Base-by-base conservation (phyloP, 2,113 vertebrate genomes). In the Tympanuchus pallidicinctus region DNA sequence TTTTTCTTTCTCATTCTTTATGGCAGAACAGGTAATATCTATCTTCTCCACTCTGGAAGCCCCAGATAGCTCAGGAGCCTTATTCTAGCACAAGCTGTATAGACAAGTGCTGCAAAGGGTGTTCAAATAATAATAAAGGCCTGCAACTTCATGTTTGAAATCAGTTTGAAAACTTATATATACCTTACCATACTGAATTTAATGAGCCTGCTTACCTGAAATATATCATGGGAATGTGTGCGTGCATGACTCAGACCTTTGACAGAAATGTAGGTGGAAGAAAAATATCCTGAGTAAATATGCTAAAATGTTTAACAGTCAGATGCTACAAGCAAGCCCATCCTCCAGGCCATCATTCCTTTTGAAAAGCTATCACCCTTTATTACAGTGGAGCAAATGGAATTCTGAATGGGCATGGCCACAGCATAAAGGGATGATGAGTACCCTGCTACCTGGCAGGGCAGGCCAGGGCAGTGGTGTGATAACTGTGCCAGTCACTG, bases 281-380 rank as follows among this genome's bases (percentile, higher is more conserved):
- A 73, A 83, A 73, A 75, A 70, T 10, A 6, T 45, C 32, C 86
- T 59, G 32, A 4, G 0, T 78, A 88, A 88, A 73, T 59, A 85
- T 93, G 24, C 40, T 27, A 67, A 79, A 88, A 87, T 47, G 38
- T n/a, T 80, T 82, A 70, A 25, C 40, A 89, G 50, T 80, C 60
- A 83, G 85, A 86, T 60, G 38, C 64, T 91, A 30, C 4, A 71
- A 67, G 75, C 45, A 71, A 92, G 34, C 94, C 84, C 56, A 21
- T 56, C 64, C 86, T 93, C 34, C 59, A 91, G 87, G 91, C 82
- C 47, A 50, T 92, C 56, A 18, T 81, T 76, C 45, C 32, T 65
- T 83, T 78, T 91, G 66, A 48, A 92, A 91, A 92, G 57, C 54
- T 84, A 81, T 89, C 77, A 48, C 78, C 16, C 59, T 73, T 89